Evolutionary conservation across 2,113 vertebrate genomes (phyloP).

Genomic region (Ceyx margarethae): DNA sequence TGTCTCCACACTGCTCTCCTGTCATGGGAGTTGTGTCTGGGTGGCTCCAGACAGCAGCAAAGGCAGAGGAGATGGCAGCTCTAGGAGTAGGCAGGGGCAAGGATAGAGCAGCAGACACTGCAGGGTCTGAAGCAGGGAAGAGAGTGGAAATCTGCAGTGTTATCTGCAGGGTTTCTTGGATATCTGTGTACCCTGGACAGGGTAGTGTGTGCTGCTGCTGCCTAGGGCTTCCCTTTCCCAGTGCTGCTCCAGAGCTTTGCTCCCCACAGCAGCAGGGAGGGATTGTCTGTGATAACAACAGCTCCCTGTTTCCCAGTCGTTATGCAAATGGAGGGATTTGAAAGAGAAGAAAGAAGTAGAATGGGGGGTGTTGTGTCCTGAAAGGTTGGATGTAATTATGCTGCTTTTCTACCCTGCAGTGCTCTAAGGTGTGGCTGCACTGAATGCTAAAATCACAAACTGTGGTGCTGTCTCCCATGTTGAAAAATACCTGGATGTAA

Average conservation of each 20-base stretch:
- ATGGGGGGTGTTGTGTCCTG: background rate
- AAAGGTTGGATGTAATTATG: background rate
- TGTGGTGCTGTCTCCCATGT: conserved; percentile 25
- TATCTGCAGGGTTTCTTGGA: background rate
- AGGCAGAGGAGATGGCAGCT: background rate
- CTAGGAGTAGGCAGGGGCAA: background rate
- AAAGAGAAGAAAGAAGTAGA: conserved; percentile 17
- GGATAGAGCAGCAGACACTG: background rate
- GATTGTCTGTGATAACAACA: conserved; percentile 25
- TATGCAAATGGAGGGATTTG: conserved; percentile 27
- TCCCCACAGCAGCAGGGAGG: background rate
- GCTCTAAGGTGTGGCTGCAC: conserved; percentile 28
- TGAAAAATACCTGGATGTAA: conserved; percentile 40
- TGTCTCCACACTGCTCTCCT: background rate
- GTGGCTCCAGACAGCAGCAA: background rate
- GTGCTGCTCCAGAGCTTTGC: background rate
- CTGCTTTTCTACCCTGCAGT: conserved; percentile 6
- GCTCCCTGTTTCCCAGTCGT: conserved; percentile 55
- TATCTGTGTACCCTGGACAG: accelerated
- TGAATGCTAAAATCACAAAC: conserved; percentile 30
- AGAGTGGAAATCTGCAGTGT: too few species aligned
- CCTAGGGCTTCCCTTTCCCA: background rate
- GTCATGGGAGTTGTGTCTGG: background rate
- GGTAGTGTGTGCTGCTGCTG: background rate
- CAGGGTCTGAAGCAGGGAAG: background rate